Evolutionary conservation across 2,797 vertebrate genomes (phyloP).

Genomic region (Euphonia xanthogaster): DNA sequence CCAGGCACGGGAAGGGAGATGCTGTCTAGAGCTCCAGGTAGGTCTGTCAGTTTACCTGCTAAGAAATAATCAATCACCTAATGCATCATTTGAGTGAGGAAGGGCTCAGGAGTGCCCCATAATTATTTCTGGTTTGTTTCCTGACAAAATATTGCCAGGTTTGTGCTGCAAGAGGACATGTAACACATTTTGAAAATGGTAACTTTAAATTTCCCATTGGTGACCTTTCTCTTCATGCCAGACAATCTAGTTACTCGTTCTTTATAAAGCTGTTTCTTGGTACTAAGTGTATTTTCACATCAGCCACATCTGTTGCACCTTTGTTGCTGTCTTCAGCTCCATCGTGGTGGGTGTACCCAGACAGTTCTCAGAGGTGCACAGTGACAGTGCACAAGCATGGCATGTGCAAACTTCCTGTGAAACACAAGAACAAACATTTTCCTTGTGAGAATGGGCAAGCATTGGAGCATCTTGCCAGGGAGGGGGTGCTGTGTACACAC

Average conservation of each 20-base stretch:
- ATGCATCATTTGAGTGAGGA: not conserved
- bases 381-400: not conserved
- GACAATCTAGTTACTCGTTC: not conserved
- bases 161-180: not conserved
- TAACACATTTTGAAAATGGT: not conserved
- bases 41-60: not conserved
- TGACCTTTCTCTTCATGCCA: not conserved
- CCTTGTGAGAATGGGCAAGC: not conserved
- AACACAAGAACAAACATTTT: not conserved
- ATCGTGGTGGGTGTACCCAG: not conserved
- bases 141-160: not conserved
- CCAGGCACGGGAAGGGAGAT: not conserved
- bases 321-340: not conserved
- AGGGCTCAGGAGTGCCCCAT: not conserved
- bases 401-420: not conserved
- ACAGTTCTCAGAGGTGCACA: not conserved
- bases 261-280: not conserved
- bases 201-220: not conserved
- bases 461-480: not conserved
- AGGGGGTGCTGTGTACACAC: not conserved
- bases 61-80: slow-evolving; percentile 12
- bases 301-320: not conserved
- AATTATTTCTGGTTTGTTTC: not conserved
- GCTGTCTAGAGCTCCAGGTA: not conserved
- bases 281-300: not conserved